Evolutionary conservation across 2,113 vertebrate species (phyloP), one percentile per base, ranked within the genome.

Genomic region (Pluvianellus socialis): DNA sequence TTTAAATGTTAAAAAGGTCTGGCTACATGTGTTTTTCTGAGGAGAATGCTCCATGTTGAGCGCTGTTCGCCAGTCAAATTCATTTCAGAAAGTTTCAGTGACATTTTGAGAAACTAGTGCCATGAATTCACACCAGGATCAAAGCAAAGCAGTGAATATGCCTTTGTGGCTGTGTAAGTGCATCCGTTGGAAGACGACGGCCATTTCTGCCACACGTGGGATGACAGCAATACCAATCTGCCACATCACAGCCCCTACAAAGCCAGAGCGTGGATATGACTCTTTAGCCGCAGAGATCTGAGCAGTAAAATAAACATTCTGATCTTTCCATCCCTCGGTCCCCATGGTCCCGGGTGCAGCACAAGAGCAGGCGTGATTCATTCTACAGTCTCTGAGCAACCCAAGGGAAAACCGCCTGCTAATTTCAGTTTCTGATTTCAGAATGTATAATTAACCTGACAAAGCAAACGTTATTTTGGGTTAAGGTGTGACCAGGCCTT

Each of bases 351-450:
- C 0, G 12, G 55, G 83, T n/a, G 21, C 68, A 89, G 81, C 62
- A 73, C 27, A 79, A 80, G 42, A 93, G 71, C 13, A 3, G 73
- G 76, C 30, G 7, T 85, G 86, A 94, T 87, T 97, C 89, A 87
- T 86, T 79, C 75, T 59, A 61, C 79, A 23, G 91, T 84, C 80
- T 85, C 91, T 81, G 88, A 67, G 83, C 73, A 89, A 80, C 49
- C 40, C 79, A 75, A 59, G 86, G 90, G 90, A 94, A 95, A 96
- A 86, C 47, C 2, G 2, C 82, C 75, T 91, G 79, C 90, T 95
- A 83, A 90, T 95, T 93, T 92, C 92, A 75, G 76, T 77, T 92
- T 63, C 80, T 94, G 85, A 70, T 92, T 83, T 94, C 91, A 94
- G 88, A 92, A 91, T 1, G 0, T 86, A 68, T 84, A 83, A 95